phyloP scores from a whole-genome alignment of 2,888 invertebrate species.

The Sesamia inferens region DNA sequence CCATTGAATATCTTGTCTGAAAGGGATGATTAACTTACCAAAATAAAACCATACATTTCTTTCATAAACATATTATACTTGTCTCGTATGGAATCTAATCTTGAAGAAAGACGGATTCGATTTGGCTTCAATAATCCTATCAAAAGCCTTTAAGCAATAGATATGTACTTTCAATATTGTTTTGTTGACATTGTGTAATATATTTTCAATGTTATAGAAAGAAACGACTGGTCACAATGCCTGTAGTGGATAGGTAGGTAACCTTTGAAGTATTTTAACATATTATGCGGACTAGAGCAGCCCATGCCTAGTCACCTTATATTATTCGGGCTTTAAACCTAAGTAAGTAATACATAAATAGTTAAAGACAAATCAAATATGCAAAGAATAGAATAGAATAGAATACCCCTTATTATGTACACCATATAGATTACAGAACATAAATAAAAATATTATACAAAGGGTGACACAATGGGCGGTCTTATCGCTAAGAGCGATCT shows the following conservation, averaged over 20 bases:
- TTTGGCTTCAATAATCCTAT: conserved; percentile 49
- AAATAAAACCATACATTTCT: conserved; percentile 56
- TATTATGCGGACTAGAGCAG: neutral
- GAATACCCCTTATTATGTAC: too few relatives aligned
- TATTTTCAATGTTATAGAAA: conserved; percentile 4
- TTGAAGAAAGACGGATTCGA: conserved; percentile 61
- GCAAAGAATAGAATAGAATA: too few relatives aligned
- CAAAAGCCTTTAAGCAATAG: conserved; percentile 32
- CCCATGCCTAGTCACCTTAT: neutral
- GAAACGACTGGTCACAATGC: neutral
- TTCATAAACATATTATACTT: conserved; percentile 47
- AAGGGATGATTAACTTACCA: conserved; percentile 58
- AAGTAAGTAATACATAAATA: neutral
- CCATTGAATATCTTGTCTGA: conserved; percentile 34
- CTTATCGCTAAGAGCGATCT: too few relatives aligned
- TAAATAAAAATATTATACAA: too few relatives aligned
- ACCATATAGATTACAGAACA: too few relatives aligned
- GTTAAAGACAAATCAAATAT: neutral
- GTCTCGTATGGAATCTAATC: conserved; percentile 57
- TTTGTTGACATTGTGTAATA: conserved; percentile 28
- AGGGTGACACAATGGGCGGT: too few relatives aligned
- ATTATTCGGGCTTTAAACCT: neutral
- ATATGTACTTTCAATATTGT: conserved; percentile 12
- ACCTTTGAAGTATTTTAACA: neutral
- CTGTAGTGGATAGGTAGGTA: neutral